Evolutionary conservation across 2,113 vertebrate species (phyloP).

Genomic region (Stigmatopora nigra): DNA sequence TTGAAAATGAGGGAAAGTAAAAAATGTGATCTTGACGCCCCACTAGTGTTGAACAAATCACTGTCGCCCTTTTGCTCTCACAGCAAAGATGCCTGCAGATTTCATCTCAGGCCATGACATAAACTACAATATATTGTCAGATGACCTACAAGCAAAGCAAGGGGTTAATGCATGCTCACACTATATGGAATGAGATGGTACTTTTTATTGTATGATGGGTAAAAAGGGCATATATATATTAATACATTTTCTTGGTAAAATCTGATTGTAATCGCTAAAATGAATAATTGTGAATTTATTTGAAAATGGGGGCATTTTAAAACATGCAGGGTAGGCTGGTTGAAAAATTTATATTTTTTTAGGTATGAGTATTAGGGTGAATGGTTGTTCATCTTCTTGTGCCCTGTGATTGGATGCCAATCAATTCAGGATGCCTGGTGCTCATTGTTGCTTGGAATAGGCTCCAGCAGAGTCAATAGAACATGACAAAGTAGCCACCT

Average conservation of each 20-base stretch:
- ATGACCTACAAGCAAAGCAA: constrained; percentile 19
- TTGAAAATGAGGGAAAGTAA: constrained; percentile 11
- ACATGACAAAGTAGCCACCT: too few relatives aligned
- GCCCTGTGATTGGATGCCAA: too few relatives aligned
- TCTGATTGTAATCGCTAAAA: neutral
- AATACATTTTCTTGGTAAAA: neutral
- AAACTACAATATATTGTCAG: neutral
- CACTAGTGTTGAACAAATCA: constrained; percentile 26
- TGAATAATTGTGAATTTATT: neutral
- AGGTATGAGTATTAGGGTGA: too few relatives aligned
- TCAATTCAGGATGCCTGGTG: too few relatives aligned
- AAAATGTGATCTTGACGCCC: constrained; percentile 27
- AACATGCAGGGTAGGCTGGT: too few relatives aligned
- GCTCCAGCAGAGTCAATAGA: too few relatives aligned
- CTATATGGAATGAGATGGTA: neutral
- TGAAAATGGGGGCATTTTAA: neutral
- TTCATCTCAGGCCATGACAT: neutral
- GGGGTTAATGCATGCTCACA: constrained; percentile 15
- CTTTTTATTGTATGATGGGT: neutral
- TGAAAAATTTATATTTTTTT: too few relatives aligned
- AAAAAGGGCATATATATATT: neutral
- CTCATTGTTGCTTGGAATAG: too few relatives aligned
- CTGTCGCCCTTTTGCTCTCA: constrained; percentile 23
- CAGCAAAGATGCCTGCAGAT: constrained; percentile 11
- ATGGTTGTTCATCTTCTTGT: too few relatives aligned